Evolutionary conservation across 2,888 invertebrate genomes (phyloP).

Genomic region (Drosophila mayaguana): DNA sequence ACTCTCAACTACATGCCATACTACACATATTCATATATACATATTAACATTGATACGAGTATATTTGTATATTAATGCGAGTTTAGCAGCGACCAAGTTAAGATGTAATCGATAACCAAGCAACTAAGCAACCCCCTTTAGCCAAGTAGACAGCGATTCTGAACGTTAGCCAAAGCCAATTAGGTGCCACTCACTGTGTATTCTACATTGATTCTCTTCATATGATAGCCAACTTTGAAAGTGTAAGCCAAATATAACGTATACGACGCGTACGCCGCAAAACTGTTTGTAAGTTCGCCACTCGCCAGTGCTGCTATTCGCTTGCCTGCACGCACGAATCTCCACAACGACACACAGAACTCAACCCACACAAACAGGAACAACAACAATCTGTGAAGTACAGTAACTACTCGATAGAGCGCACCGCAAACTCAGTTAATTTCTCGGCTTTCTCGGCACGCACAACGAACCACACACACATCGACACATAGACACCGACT

Average conservation of each 20-base stretch:
- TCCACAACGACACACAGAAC: conserved; percentile 22
- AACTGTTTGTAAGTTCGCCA: conserved; percentile 68
- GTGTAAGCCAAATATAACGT: conserved; percentile 77
- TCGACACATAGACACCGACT: too few species aligned
- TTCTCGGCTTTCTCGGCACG: conserved; percentile 70
- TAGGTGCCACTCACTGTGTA: conserved; percentile 64
- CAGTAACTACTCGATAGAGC: conserved; percentile 63
- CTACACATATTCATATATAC: conserved; percentile 18
- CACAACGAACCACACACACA: conserved; percentile 22
- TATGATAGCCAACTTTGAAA: conserved; percentile 61
- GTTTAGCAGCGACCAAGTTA: conserved; percentile 47
- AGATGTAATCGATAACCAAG: conserved; percentile 32
- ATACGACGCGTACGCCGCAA: conserved; percentile 70
- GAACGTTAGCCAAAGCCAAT: conserved; percentile 49
- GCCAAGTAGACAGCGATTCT: conserved; percentile 67
- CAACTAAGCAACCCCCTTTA: conserved; percentile 26
- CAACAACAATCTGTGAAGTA: conserved; percentile 46
- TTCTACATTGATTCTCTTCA: conserved; percentile 51
- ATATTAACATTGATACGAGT: conserved; percentile 16
- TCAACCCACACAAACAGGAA: conserved; percentile 37
- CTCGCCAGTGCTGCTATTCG: conserved; percentile 60
- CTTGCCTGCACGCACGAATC: conserved; percentile 70
- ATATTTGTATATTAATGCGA: conserved; percentile 26
- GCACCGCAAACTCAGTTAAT: conserved; percentile 71
- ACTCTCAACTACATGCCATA: conserved; percentile 11